These are phyloP conservation scores for Actenoides hombroni DNA, from an alignment of 2,113 vertebrate genomes.

Conservation along the genomic window DNA sequence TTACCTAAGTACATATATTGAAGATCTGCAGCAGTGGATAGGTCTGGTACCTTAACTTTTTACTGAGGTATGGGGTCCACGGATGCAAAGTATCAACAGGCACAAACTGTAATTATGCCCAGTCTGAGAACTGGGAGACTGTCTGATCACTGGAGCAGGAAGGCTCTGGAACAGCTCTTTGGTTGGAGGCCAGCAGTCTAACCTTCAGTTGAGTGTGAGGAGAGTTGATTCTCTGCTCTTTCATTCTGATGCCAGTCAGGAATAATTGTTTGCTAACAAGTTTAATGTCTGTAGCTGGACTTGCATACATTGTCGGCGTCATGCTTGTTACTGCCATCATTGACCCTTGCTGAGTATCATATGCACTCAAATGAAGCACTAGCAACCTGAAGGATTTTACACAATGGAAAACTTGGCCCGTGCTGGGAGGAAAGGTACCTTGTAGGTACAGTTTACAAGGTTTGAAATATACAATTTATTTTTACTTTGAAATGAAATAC, in stretches of 20 bases:
- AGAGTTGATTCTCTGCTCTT: not conserved
- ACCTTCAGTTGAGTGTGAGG: not conserved
- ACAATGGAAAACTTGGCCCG: not conserved
- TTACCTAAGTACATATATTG: not conserved
- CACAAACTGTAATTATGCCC: not conserved
- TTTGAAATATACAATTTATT: not conserved
- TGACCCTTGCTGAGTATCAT: not conserved
- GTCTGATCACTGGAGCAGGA: slow-evolving; percentile 2
- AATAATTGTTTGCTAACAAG: not conserved
- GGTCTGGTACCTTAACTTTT: not conserved
- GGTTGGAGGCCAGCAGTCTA: not conserved
- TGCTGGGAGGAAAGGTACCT: not conserved
- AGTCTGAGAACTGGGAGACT: not conserved
- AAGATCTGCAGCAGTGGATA: not conserved
- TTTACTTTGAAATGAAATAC: not conserved
- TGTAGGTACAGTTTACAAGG: not conserved
- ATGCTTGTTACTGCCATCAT: not conserved
- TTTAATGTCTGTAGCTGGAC: not conserved
- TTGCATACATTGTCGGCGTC: not conserved
- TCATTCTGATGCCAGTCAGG: not conserved
- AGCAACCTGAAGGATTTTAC: not conserved
- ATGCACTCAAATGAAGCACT: not conserved
- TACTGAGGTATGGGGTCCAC: not conserved
- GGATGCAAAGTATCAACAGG: not conserved
- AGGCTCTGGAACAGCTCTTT: not conserved